These are phyloP conservation scores for Macaca mulatta DNA, from an alignment of 2,113 vertebrate genomes.

Conservation along the genomic window DNA sequence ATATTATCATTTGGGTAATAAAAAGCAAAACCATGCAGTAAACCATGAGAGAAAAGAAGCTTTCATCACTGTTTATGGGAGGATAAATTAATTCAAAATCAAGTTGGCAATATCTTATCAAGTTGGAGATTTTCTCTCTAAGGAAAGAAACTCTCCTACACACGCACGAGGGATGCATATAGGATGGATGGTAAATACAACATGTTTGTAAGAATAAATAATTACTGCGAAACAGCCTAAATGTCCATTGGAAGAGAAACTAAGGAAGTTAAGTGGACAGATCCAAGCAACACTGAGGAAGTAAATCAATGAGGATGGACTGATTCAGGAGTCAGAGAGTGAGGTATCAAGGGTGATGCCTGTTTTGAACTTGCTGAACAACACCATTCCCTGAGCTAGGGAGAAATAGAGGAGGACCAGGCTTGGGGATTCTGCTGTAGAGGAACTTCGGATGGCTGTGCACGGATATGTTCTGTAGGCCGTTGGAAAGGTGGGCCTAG, in stretches of 20 bases:
- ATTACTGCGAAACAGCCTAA: not conserved
- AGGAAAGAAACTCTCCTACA: not conserved
- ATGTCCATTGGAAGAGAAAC: not conserved
- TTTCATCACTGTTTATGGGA: not conserved
- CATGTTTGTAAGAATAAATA: not conserved
- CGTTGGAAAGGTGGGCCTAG: not conserved
- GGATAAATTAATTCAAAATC: not conserved
- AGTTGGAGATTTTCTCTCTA: not conserved
- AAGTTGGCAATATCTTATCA: not conserved
- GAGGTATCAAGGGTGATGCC: no score
- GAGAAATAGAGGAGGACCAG: not conserved
- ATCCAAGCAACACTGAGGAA: not conserved
- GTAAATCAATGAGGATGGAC: not conserved
- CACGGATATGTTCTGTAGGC: fast-evolving
- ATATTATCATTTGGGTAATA: not conserved
- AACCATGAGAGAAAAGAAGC: not conserved
- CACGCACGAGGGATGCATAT: not conserved
- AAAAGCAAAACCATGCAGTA: not conserved
- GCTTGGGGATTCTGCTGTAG: not conserved
- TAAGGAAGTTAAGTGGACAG: not conserved
- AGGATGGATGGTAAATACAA: not conserved
- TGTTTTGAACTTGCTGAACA: not conserved
- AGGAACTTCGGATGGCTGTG: not conserved
- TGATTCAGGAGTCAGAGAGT: not conserved
- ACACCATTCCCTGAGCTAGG: not conserved